Conservation (phyloP, 92 coral and sea anemone species). For the Muricea muricata region DNA sequence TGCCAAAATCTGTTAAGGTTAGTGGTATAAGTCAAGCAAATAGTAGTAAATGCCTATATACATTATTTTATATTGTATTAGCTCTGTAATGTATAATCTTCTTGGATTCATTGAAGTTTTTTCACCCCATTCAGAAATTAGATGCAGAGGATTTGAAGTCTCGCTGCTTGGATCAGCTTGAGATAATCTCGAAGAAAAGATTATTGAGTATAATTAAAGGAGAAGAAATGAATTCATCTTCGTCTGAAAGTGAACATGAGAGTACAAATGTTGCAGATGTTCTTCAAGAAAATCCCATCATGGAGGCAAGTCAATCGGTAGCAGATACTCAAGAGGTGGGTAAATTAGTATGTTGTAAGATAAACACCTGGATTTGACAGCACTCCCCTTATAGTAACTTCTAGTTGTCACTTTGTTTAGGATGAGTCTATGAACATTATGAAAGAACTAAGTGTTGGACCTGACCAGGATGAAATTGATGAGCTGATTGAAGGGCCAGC, state of each 20-base stretch:
- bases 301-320: neutral
- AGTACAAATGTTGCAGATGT: constrained; percentile 7
- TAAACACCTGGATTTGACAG: too few relatives aligned
- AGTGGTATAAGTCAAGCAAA: neutral
- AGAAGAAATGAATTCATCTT: constrained; percentile 77
- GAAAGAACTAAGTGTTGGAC: constrained; percentile 85
- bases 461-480: constrained; percentile 93
- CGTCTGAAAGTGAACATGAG: constrained; percentile 67
- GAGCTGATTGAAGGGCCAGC: constrained; percentile 79
- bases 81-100: too few relatives aligned
- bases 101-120: too few relatives aligned
- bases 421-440: constrained; percentile 73
- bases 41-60: too few relatives aligned
- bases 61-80: too few relatives aligned
- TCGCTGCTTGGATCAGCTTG: constrained; percentile 86
- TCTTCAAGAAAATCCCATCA: neutral
- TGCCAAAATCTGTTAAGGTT: constrained; percentile 88
- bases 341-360: neutral
- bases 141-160: constrained; percentile 80
- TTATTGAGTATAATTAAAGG: constrained; percentile 78
- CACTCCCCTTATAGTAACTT: too few relatives aligned
- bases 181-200: constrained; percentile 74
- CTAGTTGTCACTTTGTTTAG: constrained; percentile 38
- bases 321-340: neutral
- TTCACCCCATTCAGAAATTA: constrained; percentile 53